These are phyloP conservation scores for Mastomys coucha DNA, from an alignment of 2,113 vertebrate species.

Conservation along the genomic window DNA sequence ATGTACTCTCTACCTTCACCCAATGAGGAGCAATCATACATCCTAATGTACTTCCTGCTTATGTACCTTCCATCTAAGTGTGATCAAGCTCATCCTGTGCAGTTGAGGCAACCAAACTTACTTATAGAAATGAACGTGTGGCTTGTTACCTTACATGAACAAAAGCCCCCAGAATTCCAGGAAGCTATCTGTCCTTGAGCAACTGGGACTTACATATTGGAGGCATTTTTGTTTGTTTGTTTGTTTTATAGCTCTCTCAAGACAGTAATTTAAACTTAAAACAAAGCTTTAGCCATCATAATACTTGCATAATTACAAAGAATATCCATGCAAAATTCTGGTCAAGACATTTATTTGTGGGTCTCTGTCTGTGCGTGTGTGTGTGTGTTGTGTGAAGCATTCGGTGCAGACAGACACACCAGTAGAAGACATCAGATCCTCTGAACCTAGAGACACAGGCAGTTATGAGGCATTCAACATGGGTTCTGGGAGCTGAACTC, in stretches of 20 bases:
- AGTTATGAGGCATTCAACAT: neutral
- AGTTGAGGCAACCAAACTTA: neutral
- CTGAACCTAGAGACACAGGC: neutral
- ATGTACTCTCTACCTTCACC: neutral
- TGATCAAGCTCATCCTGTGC: neutral
- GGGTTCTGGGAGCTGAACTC: neutral
- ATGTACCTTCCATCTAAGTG: neutral
- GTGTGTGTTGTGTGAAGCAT: neutral
- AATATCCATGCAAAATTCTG: slow-evolving; percentile 6
- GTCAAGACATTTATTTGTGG: neutral
- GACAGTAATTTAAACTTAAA: neutral
- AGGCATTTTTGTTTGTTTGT: neutral
- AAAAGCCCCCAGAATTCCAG: neutral
- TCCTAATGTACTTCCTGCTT: neutral
- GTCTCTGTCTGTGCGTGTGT: neutral
- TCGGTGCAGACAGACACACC: neutral
- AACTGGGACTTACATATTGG: neutral
- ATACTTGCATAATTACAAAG: neutral
- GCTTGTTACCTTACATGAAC: neutral
- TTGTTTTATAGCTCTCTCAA: neutral
- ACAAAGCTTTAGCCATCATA: neutral
- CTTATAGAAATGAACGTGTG: neutral
- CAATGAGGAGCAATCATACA: neutral
- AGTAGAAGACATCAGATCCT: neutral
- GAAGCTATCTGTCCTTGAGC: neutral